These are phyloP conservation scores for Notodonta ziczac DNA, from an alignment of 2,888 invertebrate species.

Conservation along the genomic window DNA sequence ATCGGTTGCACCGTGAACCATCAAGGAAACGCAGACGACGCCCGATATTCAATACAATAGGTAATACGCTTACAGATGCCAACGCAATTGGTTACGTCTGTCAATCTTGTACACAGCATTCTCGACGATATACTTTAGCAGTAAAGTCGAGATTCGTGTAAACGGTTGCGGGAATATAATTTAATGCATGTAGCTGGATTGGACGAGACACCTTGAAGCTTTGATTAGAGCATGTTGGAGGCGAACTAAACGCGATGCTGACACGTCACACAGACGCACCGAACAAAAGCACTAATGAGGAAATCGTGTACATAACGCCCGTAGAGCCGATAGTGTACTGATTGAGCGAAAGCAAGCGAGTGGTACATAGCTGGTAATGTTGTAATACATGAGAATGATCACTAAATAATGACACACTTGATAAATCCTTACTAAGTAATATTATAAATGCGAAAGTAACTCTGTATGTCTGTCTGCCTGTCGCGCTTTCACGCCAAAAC, in stretches of 20 bases:
- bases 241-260: slow-evolving; percentile 42
- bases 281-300: slow-evolving; percentile 80
- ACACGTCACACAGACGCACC: slow-evolving; percentile 43
- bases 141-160: slow-evolving; percentile 31
- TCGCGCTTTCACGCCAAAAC: too few species aligned
- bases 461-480: too few species aligned
- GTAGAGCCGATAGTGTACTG: slow-evolving; percentile 54
- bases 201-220: slow-evolving; percentile 55
- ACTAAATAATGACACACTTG: too few species aligned
- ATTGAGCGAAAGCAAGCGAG: slow-evolving; percentile 34
- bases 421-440: too few species aligned
- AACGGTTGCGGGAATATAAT: slow-evolving; percentile 19
- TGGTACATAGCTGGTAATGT: background rate
- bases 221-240: slow-evolving; percentile 63
- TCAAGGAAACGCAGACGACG: slow-evolving; percentile 32
- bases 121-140: slow-evolving; percentile 13
- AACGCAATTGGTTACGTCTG: slow-evolving; percentile 37
- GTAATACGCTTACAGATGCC: slow-evolving; percentile 45
- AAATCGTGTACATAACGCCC: slow-evolving; percentile 66
- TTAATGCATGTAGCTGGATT: slow-evolving; percentile 34
- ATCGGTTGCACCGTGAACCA: slow-evolving; percentile 39
- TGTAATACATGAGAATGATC: slow-evolving; percentile 3
- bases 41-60: slow-evolving; percentile 42
- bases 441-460: too few species aligned
- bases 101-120: slow-evolving; percentile 23